These are phyloP conservation scores for Argyrosomus regius DNA, from an alignment of 2,797 vertebrate species.

Conservation along the genomic window DNA sequence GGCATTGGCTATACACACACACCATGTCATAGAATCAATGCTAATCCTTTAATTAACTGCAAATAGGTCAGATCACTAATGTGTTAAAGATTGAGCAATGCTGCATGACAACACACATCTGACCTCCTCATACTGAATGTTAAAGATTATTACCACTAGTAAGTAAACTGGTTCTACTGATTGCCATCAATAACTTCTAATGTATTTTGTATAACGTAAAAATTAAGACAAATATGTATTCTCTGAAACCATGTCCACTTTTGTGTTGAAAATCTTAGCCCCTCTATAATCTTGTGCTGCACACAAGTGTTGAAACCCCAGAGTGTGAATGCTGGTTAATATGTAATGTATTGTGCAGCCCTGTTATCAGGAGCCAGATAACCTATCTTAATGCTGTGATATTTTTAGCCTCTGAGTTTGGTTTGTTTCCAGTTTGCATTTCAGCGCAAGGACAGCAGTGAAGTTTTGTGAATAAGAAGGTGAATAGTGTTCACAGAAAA, in stretches of 20 bases:
- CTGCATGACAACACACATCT: background rate
- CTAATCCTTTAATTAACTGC: background rate
- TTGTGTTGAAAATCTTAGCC: slow-evolving; percentile 11
- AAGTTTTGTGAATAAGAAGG: slow-evolving; percentile 44
- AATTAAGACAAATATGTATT: background rate
- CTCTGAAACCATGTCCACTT: background rate
- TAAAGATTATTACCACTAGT: background rate
- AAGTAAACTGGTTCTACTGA: background rate
- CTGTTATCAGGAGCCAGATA: slow-evolving; percentile 71
- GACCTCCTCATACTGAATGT: background rate
- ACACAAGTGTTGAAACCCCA: slow-evolving; percentile 45
- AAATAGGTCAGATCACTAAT: background rate
- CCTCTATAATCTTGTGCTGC: slow-evolving; percentile 15
- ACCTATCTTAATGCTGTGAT: slow-evolving; percentile 65
- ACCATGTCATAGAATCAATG: too few species aligned
- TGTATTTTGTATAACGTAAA: background rate
- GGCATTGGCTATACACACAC: background rate
- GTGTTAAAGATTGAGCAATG: background rate
- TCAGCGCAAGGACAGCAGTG: slow-evolving; percentile 51
- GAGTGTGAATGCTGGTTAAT: slow-evolving; percentile 74
- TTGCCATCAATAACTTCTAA: background rate
- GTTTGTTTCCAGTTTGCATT: slow-evolving; percentile 61
- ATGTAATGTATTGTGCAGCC: slow-evolving; percentile 70
- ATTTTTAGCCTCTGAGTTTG: slow-evolving; percentile 65
- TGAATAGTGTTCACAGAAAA: slow-evolving; percentile 33